Evolutionary conservation across 1,140 invertebrate species (phyloP), one percentile per base, ranked within the genome.

Genomic region (Mactra quadrangularis): DNA sequence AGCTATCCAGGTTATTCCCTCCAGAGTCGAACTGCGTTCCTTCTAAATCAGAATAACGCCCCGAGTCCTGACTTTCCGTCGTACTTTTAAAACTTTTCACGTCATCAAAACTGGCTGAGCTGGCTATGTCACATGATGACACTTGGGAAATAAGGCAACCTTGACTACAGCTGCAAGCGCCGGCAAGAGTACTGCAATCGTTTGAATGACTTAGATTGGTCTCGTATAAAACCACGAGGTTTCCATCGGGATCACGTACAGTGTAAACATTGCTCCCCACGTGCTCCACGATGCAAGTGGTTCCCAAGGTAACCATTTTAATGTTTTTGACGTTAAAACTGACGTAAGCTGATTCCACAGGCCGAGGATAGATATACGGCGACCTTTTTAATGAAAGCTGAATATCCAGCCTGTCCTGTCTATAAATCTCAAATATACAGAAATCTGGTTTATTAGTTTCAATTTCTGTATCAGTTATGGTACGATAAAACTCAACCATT

Each of bases 401-500:
- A 35, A 86, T 71, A 38, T 83, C 76, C 1, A 86, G 47, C 1
- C 85, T 82, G 6, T 55, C 57, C 25, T 79, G 74, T 15, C 27
- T 47, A 55, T 86, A 86, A 11, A 86, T 31, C 50, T 57, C 33
- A 68, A 86, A 86, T n/a, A 77, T 68, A 45, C 82, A 86, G 59
- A 86, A 86, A 11, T 75, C 74, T 1, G 64, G 72, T 53, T 84
- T 86, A 38, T 47, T 86, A 3, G 70, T 83, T 52, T 86, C 81
- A 35, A 83, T 83, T 53, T 83, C 82, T 1, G 66, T 77, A 29
- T 78, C 85, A 19, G 85, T 86, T 35, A 86, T 55, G 1, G 53
- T 55, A 15, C 85, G 38, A 38, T 86, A 86, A 38, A 86, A 86
- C 29, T 86, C 81, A 33, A 84, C 82, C 85, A 86, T 86, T 0